phyloP scores from a whole-genome alignment of 1,140 invertebrate species.

The Cheumatopsyche charites region DNA sequence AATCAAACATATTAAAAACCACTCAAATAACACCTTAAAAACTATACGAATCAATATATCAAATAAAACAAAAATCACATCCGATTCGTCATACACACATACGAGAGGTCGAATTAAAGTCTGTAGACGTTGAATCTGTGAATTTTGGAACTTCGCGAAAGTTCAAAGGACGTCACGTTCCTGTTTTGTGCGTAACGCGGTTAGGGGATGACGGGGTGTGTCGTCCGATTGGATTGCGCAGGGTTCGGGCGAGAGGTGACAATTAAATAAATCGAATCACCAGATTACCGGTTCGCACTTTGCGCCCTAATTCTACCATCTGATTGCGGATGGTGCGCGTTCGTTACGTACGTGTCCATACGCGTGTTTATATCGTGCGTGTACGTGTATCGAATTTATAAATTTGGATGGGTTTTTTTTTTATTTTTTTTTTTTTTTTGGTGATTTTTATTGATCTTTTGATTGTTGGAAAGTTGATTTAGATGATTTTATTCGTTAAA shows the following conservation, averaged over 20 bases:
- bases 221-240: slow-evolving; percentile 25
- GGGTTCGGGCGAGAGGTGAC: slow-evolving; percentile 34
- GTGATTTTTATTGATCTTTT: no score
- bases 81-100: no score
- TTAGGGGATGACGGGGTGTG: slow-evolving; percentile 10
- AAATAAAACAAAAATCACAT: no score
- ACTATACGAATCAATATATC: no score
- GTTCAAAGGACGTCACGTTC: no score
- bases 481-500: no score
- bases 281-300: slow-evolving; percentile 41
- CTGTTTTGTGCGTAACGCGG: not conserved
- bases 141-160: no score
- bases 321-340: slow-evolving; percentile 31
- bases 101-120: no score
- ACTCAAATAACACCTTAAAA: no score
- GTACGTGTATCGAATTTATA: not conserved
- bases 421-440: not conserved
- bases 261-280: slow-evolving; percentile 44
- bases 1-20: no score
- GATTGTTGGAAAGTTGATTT: no score
- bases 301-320: slow-evolving; percentile 41
- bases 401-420: not conserved
- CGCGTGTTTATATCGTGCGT: not conserved
- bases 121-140: no score
- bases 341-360: not conserved